Evolutionary conservation across 2,797 vertebrate species (phyloP), one percentile per base, ranked within the genome.

Genomic region (Poecilia velifera): DNA sequence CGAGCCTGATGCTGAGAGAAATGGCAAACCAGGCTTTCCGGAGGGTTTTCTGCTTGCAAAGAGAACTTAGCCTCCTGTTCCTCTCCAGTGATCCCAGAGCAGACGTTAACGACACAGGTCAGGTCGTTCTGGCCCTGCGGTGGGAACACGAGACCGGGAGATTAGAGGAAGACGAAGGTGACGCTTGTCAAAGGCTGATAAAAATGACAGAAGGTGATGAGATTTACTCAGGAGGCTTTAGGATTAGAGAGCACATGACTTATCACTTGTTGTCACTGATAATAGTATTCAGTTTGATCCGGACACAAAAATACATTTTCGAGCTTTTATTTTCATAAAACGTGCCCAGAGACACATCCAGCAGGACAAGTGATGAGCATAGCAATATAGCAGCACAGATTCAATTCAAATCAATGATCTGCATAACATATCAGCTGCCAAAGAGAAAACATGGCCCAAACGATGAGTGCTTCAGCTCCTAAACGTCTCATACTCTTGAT

Each of bases 81-180:
- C 51, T 13, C 76, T 57, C 62, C 36, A 55, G 39, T 18, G 66
- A 57, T 72, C 51, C 22, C 41, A 78, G 68, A 78, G 76, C 41
- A 31, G n/a, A 59, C 31, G 36, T 57, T 57, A 72, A 13, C 18
- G 22, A 72, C 34, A 7, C 68, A 25, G 57, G 41, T 76, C 74
- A 64, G 57, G 43, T 46, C 34, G 28, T 36, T 72, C n/a, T 78
- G 62, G 18, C 6, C 10, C 31, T 31, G 14, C 28, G 2, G n/a
- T 5, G 16, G 45, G 31, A 25, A 20, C 16, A 36, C 34, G 49
- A 72, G 43, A 57, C 46, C 25, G 70, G 64, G 45, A 70, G 62
- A 68, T 39, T 39, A 51, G 46, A 51, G 46, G 10, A 49, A 49
- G 25, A 70, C 6, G 7, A 39, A 39, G 1, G 25, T 25, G 34